Evolutionary conservation across 2,888 invertebrate genomes (phyloP).

Genomic region (Drosophila mimetica): DNA sequence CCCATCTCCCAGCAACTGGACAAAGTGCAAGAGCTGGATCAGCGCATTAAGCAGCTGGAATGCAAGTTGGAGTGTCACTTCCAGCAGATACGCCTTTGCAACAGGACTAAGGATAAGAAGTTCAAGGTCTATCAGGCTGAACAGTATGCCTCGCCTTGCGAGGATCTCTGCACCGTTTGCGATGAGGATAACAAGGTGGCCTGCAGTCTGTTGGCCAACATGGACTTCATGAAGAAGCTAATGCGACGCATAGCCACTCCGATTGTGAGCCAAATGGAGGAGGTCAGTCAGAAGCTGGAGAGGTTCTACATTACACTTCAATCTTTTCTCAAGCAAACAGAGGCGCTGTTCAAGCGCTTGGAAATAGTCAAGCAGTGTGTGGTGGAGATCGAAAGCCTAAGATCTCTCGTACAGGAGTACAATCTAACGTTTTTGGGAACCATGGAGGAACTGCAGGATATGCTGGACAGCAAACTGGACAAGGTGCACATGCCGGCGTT

Average conservation of each 20-base stretch:
- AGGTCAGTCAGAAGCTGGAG: conserved; percentile 60
- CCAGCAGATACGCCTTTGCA: conserved; percentile 59
- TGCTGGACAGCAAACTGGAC: conserved; percentile 82
- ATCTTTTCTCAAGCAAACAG: conserved; percentile 61
- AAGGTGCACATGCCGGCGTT: conserved; percentile 82
- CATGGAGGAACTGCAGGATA: conserved; percentile 83
- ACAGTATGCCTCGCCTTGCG: conserved; percentile 62
- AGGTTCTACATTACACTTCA: conserved; percentile 67
- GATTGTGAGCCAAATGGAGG: conserved; percentile 71
- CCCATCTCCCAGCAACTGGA: conserved; percentile 61
- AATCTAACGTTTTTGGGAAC: conserved; percentile 71
- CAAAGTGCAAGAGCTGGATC: conserved; percentile 62
- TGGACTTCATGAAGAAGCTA: conserved; percentile 79
- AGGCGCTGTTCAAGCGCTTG: conserved; percentile 71
- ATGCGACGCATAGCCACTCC: conserved; percentile 75
- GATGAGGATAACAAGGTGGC: conserved; percentile 79
- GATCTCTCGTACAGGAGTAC: conserved; percentile 56
- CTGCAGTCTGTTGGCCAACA: conserved; percentile 75
- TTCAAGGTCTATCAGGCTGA: conserved; percentile 59
- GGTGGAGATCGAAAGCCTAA: conserved; percentile 68
- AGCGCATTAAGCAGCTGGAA: conserved; percentile 57
- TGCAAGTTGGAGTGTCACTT: conserved; percentile 71
- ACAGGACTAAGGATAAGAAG: conserved; percentile 50
- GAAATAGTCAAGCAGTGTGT: conserved; percentile 78
- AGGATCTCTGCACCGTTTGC: conserved; percentile 78